A percentile compares a stretch with the other conserved stretches of the same genome.
Evolutionary conservation across 1,140 invertebrate species (phyloP).

Genomic region (Drosophila novamexicana): DNA sequence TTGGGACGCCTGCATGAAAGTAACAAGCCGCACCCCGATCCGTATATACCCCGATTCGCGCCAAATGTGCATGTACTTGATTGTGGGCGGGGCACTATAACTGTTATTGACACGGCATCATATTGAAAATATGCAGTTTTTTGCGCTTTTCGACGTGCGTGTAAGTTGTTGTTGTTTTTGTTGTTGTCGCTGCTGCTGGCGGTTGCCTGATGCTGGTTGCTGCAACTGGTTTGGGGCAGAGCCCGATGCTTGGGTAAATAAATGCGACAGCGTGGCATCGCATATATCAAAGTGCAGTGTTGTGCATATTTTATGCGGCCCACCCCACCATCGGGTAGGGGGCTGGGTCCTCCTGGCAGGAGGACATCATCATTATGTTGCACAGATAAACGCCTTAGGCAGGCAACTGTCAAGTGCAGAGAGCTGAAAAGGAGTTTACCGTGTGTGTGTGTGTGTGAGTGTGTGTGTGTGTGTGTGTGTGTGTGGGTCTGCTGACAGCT

Average conservation of each 20-base stretch:
- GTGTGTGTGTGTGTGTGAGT: conserved; percentile 37
- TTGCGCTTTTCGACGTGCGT: conserved; percentile 29
- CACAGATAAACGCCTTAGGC: conserved; percentile 79
- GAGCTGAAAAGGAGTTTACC: conserved; percentile 61
- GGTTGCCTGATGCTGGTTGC: conserved; percentile 11
- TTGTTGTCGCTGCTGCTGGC: conserved; percentile 2
- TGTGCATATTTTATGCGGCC: conserved; percentile 51
- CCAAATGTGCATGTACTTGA: conserved; percentile 23
- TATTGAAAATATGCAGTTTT: conserved; percentile 73
- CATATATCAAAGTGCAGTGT: conserved; percentile 55
- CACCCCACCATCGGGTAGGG: neutral
- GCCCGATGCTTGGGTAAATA: conserved; percentile 62
- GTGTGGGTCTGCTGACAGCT: conserved; percentile 57
- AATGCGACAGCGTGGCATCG: conserved; percentile 67
- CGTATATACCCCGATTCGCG: neutral
- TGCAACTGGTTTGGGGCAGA: neutral
- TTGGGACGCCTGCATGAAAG: neutral
- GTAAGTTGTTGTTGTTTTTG: conserved; percentile 10
- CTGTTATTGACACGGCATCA: conserved; percentile 80
- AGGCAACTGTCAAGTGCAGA: conserved; percentile 63
- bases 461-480: conserved; percentile 25
- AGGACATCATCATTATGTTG: conserved; percentile 69
- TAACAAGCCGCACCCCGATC: neutral
- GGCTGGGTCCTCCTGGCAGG: neutral
- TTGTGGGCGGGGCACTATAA: conserved; percentile 57